A percentile compares a stretch with the other conserved stretches of the same genome.
phyloP scores from a whole-genome alignment of 2,888 invertebrate species.

The Belgica antarctica region DNA sequence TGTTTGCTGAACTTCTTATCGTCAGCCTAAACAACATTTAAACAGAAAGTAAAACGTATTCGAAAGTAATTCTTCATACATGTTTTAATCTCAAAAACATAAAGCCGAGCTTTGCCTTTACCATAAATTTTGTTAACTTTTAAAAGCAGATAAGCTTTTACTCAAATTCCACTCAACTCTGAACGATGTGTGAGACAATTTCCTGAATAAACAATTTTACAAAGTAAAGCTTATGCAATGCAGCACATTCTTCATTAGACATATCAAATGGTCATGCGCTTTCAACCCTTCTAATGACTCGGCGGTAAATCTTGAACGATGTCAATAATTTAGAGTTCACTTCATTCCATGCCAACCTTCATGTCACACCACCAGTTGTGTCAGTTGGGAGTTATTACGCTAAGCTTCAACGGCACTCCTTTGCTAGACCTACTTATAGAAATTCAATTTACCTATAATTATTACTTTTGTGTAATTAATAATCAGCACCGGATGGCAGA shows the following conservation, averaged over 20 bases:
- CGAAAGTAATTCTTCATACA: too few species aligned
- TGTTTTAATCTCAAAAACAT: too few species aligned
- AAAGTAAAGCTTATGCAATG: background rate
- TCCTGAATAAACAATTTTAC: background rate
- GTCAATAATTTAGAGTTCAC: background rate
- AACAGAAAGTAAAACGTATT: too few species aligned
- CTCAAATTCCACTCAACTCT: background rate
- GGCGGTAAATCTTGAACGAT: background rate
- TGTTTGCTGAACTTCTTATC: background rate
- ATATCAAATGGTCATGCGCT: slow-evolving; percentile 10
- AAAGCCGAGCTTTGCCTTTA: too few species aligned
- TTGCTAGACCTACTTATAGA: background rate
- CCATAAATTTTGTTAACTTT: too few species aligned
- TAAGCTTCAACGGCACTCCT: background rate
- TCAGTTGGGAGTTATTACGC: background rate
- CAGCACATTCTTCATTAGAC: slow-evolving; percentile 32
- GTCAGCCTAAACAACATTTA: background rate
- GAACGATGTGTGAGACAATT: background rate
- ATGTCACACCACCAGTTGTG: background rate
- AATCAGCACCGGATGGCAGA: slow-evolving; percentile 23
- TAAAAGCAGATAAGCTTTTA: background rate
- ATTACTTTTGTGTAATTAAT: slow-evolving; percentile 31
- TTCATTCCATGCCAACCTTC: background rate
- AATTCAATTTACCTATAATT: slow-evolving; percentile 38
- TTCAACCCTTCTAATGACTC: background rate